A percentile compares a stretch with the other conserved stretches of the same genome.
These are phyloP conservation scores for Hedya salicella DNA, from an alignment of 2,888 invertebrate genomes.

Conservation along the genomic window DNA sequence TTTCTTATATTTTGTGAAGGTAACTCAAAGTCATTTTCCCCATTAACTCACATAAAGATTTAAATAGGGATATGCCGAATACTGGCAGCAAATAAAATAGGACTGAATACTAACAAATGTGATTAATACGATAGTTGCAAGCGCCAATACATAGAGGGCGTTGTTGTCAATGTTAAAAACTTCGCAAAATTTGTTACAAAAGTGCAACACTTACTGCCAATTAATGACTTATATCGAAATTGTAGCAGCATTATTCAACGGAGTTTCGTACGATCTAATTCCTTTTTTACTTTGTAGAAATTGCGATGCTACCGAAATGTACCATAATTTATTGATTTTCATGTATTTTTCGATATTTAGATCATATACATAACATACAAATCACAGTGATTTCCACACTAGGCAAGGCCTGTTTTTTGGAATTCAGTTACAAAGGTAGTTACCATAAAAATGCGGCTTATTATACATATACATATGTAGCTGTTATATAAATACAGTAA, in stretches of 20 bases:
- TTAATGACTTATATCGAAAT: constrained; percentile 47
- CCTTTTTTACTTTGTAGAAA: not conserved
- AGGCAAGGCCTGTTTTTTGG: no score
- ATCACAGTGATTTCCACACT: no score
- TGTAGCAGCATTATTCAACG: not conserved
- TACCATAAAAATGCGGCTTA: no score
- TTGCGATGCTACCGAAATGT: no score
- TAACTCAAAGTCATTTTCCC: not conserved
- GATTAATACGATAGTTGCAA: not conserved
- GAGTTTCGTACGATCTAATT: not conserved
- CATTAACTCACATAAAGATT: no score
- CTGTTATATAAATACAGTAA: no score
- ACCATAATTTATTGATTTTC: no score
- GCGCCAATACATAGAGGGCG: constrained; percentile 27
- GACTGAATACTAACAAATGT: not conserved
- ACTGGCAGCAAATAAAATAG: no score
- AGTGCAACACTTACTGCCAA: constrained; percentile 52
- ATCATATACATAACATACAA: not conserved
- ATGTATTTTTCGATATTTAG: not conserved
- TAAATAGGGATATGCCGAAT: no score
- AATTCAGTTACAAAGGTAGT: no score
- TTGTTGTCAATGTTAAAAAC: constrained; percentile 18
- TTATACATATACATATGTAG: no score
- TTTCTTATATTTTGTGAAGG: not conserved
- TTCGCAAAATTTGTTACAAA: constrained; percentile 40